Percentiles rank a stretch among this genome's conserved stretches.
Conservation (phyloP, 2,888 invertebrate species). For the Idaea biselata region DNA sequence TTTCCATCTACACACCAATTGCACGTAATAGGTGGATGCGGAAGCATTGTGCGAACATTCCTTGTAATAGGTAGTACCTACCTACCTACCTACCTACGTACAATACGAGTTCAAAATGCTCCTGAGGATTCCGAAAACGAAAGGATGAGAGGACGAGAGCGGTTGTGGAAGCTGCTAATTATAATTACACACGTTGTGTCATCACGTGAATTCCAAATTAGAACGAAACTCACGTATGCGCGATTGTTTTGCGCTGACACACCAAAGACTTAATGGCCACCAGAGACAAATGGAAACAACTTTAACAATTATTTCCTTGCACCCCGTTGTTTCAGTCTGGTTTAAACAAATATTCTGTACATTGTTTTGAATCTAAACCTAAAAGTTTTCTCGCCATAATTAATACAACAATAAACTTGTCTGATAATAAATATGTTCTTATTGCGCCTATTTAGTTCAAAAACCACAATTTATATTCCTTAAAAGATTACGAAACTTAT, state of each 20-base stretch:
- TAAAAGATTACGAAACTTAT: neutral
- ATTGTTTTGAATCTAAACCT: neutral
- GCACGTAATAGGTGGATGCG: neutral
- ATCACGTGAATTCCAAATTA: constrained; percentile 33
- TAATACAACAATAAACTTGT: neutral
- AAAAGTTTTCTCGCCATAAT: neutral
- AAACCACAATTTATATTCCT: neutral
- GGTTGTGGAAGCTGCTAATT: constrained; percentile 34
- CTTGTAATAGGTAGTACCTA: neutral
- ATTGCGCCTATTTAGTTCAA: neutral
- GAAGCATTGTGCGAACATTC: neutral
- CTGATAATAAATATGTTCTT: neutral
- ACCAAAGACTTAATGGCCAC: constrained; percentile 26
- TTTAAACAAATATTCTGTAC: neutral
- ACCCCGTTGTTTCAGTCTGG: neutral
- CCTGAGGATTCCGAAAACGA: neutral
- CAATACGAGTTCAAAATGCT: neutral
- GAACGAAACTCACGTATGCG: constrained; percentile 24
- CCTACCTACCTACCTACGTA: neutral
- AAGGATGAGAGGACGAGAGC: constrained; percentile 15
- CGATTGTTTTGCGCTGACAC: constrained; percentile 25
- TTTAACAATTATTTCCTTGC: constrained; percentile 14
- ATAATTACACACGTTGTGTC: constrained; percentile 37
- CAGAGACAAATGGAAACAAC: constrained; percentile 11
- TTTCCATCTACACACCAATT: neutral